These are phyloP conservation scores for Collichthys lucidus DNA, from an alignment of 2,113 vertebrate genomes.

Conservation along the genomic window DNA sequence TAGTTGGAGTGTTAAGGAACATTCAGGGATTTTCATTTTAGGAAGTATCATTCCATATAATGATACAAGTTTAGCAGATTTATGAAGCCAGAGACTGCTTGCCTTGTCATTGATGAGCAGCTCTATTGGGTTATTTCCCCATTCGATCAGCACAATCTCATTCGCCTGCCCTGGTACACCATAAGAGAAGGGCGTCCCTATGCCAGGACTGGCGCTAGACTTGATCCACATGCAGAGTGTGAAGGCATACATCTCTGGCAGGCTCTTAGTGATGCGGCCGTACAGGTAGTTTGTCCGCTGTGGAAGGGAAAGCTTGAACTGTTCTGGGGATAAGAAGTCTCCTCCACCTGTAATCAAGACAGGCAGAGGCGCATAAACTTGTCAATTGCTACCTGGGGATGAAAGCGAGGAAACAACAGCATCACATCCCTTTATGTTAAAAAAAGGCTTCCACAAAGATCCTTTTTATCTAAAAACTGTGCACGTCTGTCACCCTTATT, in stretches of 20 bases:
- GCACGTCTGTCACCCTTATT: neutral
- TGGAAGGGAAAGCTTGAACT: slow-evolving; percentile 94
- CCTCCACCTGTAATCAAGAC: slow-evolving; percentile 80
- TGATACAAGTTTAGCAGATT: neutral
- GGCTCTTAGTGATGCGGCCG: slow-evolving; percentile 93
- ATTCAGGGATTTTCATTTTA: neutral
- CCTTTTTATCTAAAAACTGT: neutral
- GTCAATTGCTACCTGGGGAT: neutral
- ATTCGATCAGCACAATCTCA: slow-evolving; percentile 98
- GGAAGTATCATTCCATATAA: neutral
- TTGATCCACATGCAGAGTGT: slow-evolving; percentile 98
- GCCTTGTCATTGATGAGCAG: slow-evolving; percentile 98
- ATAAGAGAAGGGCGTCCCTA: slow-evolving; percentile 96
- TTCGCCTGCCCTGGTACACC: slow-evolving; percentile 96
- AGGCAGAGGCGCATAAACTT: neutral
- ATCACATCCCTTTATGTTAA: neutral
- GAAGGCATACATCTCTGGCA: slow-evolving; percentile 97
- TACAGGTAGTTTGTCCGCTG: slow-evolving; percentile 97
- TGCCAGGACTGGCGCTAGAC: slow-evolving; percentile 92
- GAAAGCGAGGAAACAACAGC: neutral
- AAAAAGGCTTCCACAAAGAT: neutral
- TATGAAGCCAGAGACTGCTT: slow-evolving; percentile 59
- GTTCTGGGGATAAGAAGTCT: slow-evolving; percentile 94
- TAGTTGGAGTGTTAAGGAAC: neutral
- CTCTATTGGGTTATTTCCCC: slow-evolving; percentile 99